phyloP scores from a whole-genome alignment of 2,113 vertebrate genomes.

The Butorides virescens region DNA sequence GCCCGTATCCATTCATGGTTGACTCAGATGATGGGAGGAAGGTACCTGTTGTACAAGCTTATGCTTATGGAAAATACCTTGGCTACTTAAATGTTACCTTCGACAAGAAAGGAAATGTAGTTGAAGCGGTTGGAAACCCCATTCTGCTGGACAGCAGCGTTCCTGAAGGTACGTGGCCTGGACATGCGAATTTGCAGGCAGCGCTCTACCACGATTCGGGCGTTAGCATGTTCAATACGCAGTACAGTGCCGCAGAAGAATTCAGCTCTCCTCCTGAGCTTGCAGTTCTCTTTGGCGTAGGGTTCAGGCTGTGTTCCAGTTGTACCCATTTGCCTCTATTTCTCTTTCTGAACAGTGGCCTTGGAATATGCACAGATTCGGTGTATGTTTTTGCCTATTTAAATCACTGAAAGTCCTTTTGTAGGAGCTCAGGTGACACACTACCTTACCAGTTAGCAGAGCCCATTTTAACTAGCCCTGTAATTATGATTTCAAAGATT shows the following conservation, averaged over 20 bases:
- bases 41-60: constrained; percentile 94
- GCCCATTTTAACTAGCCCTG: neutral
- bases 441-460: neutral
- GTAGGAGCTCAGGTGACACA: neutral
- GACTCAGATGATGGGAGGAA: constrained; percentile 75
- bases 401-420: neutral
- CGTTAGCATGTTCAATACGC: neutral
- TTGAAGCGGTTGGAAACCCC: constrained; percentile 85
- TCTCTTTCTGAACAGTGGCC: neutral
- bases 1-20: constrained; percentile 85
- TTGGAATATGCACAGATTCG: neutral
- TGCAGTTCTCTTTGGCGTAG: neutral
- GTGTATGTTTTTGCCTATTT: neutral
- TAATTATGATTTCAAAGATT: neutral
- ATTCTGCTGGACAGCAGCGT: constrained; percentile 84
- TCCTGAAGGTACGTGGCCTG: constrained; percentile 76
- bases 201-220: neutral
- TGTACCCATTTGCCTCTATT: neutral
- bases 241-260: neutral
- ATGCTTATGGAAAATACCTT: constrained; percentile 93
- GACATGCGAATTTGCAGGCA: neutral
- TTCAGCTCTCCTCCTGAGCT: neutral
- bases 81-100: constrained; percentile 87
- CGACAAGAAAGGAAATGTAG: constrained; percentile 80
- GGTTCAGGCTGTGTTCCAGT: neutral